Evolutionary conservation across 2,113 vertebrate genomes (phyloP).

Genomic region (Camelus bactrianus): DNA sequence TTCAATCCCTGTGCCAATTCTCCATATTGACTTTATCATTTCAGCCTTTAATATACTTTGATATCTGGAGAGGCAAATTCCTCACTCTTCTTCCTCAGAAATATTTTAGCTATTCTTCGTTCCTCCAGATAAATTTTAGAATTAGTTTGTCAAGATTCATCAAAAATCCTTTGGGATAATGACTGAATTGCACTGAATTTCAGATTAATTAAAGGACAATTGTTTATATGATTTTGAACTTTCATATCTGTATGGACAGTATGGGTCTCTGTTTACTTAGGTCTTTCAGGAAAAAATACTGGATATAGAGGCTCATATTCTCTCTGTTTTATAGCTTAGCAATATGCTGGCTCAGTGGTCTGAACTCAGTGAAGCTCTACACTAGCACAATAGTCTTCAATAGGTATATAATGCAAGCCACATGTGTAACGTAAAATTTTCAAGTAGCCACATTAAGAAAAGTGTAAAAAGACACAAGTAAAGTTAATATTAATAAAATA

Average conservation of each 20-base stretch:
- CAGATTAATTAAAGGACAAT: neutral
- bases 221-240: neutral
- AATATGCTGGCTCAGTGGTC: neutral
- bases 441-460: neutral
- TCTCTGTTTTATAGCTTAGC: neutral
- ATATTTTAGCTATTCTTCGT: neutral
- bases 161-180: neutral
- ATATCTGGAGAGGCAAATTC: neutral
- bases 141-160: neutral
- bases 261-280: neutral
- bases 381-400: neutral
- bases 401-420: neutral
- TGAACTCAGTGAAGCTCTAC: neutral
- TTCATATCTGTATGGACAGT: conserved; percentile 9
- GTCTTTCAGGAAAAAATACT: neutral
- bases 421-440: neutral
- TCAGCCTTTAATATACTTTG: neutral
- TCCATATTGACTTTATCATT: neutral
- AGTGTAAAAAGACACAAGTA: neutral
- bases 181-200: neutral
- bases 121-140: neutral
- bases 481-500: neutral
- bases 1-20: neutral
- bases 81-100: neutral
- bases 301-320: neutral